phyloP scores from a whole-genome alignment of 35 echinoderm and acorn worm species.

The Strongylocentrotus purpuratus region DNA sequence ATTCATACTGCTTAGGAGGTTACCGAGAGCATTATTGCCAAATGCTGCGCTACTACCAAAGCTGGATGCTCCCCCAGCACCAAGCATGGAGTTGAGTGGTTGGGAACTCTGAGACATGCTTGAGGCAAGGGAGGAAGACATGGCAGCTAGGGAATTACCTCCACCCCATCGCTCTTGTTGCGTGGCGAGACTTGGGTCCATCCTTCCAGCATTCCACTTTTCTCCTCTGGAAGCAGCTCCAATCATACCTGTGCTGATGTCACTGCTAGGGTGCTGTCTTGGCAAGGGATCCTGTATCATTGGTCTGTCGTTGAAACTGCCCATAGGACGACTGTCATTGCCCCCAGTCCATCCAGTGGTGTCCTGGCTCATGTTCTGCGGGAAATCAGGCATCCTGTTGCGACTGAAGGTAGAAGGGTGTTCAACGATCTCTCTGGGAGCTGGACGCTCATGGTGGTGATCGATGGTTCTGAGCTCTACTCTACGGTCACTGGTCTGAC shows the following conservation, averaged over 20 bases:
- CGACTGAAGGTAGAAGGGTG: constrained; percentile 36
- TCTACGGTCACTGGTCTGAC: constrained; percentile 29
- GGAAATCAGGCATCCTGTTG: constrained; percentile 33
- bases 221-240: neutral
- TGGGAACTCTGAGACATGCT: constrained; percentile 27
- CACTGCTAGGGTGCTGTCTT: neutral
- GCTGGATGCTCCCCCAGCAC: neutral
- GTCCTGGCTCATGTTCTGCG: neutral
- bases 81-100: neutral
- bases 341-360: neutral
- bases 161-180: constrained; percentile 29
- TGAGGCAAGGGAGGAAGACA: constrained; percentile 45
- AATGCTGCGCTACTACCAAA: neutral
- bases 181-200: neutral
- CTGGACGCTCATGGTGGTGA: constrained; percentile 38
- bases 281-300: constrained; percentile 23
- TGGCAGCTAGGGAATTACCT: neutral
- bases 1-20: constrained; percentile 32
- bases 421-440: constrained; percentile 29
- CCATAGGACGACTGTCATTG: constrained; percentile 30
- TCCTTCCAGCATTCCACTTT: constrained; percentile 12
- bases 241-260: constrained; percentile 1
- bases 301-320: constrained; percentile 23
- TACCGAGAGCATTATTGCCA: constrained; percentile 26
- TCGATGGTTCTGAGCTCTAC: constrained; percentile 36